Evolutionary conservation across 2,888 invertebrate species (phyloP).

Genomic region (Molorchus minor): DNA sequence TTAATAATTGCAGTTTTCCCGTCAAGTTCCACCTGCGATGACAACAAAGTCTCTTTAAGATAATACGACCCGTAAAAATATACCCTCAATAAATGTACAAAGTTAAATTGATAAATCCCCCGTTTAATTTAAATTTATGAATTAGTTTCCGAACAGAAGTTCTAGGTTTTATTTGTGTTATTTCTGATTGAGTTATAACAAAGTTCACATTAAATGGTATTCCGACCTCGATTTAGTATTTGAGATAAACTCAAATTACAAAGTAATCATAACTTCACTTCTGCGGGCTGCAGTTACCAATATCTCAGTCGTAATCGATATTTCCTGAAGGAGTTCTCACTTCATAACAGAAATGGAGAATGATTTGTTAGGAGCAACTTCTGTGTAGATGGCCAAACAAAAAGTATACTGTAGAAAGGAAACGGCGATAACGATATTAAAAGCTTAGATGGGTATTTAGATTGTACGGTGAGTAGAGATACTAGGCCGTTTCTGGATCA

Average conservation of each 20-base stretch:
- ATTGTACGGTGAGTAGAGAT: too few species aligned
- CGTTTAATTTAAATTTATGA: background rate
- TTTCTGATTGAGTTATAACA: background rate
- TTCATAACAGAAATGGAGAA: background rate
- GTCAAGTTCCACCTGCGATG: too few species aligned
- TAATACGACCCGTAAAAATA: too few species aligned
- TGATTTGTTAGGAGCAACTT: too few species aligned
- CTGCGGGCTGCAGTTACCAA: background rate
- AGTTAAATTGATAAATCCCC: background rate
- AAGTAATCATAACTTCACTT: background rate
- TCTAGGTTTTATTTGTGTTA: background rate
- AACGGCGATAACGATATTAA: too few species aligned
- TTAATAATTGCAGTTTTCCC: background rate
- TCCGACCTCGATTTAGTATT: background rate
- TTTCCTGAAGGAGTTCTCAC: background rate
- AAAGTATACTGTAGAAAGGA: too few species aligned
- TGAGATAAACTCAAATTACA: background rate
- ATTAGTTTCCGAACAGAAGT: background rate
- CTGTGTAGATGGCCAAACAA: too few species aligned
- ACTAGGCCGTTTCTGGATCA: too few species aligned
- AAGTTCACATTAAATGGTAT: too few species aligned
- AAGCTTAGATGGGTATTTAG: too few species aligned
- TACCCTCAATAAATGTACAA: too few species aligned
- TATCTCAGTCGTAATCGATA: background rate
- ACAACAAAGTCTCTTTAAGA: background rate